Evolutionary conservation across 2,888 invertebrate species (phyloP).

Genomic region (Cenopis cana): DNA sequence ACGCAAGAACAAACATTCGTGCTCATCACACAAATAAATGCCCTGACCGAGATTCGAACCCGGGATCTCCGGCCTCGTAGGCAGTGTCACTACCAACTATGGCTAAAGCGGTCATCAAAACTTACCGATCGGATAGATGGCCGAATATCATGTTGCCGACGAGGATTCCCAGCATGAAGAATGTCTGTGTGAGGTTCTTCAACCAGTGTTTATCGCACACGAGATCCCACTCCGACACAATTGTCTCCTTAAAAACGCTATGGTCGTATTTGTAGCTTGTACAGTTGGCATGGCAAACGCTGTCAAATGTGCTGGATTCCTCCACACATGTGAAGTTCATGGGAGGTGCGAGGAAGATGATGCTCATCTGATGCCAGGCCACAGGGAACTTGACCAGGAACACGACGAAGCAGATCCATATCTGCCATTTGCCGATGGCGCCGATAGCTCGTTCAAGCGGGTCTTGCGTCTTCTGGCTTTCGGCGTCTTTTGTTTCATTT

Average conservation of each 20-base stretch:
- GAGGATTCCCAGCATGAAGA: slow-evolving; percentile 92
- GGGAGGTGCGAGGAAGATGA: slow-evolving; percentile 91
- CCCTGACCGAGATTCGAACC: too few species aligned
- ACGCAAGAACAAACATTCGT: too few species aligned
- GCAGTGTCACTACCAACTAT: too few species aligned
- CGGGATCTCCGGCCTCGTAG: too few species aligned
- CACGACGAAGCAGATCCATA: slow-evolving; percentile 88
- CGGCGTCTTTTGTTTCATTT: slow-evolving; percentile 65
- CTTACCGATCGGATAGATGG: slow-evolving; percentile 90
- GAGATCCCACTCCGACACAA: slow-evolving; percentile 90
- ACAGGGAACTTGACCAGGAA: slow-evolving; percentile 91
- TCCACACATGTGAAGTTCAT: slow-evolving; percentile 82
- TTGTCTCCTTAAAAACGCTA: slow-evolving; percentile 88
- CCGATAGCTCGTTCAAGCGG: slow-evolving; percentile 89
- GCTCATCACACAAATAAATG: too few species aligned
- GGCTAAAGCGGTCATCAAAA: too few species aligned
- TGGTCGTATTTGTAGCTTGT: slow-evolving; percentile 86
- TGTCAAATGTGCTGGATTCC: slow-evolving; percentile 68
- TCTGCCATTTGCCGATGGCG: slow-evolving; percentile 90
- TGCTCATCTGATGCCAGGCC: slow-evolving; percentile 92
- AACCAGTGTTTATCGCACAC: slow-evolving; percentile 88
- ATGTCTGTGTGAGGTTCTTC: slow-evolving; percentile 90
- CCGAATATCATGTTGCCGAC: slow-evolving; percentile 91
- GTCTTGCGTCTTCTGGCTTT: slow-evolving; percentile 77
- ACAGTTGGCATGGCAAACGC: slow-evolving; percentile 83